Conservation (phyloP, 2,888 invertebrate genomes). For the Shargacucullia verbasci region DNA sequence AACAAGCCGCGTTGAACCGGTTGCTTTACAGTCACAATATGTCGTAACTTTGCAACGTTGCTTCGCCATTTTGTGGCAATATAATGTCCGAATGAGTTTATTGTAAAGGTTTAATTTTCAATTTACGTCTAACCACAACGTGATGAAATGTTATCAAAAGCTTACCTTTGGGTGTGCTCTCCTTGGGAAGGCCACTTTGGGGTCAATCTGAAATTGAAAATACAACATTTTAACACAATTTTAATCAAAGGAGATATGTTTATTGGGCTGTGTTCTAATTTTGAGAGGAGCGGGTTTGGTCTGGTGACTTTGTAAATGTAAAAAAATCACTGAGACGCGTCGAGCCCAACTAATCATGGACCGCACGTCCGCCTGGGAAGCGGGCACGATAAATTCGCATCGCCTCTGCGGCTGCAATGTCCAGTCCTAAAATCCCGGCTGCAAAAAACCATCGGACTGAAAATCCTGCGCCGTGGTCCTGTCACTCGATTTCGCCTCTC, state of each 20-base stretch:
- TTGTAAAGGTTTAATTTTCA: conserved; percentile 77
- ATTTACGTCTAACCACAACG: conserved; percentile 69
- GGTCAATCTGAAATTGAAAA: conserved; percentile 97
- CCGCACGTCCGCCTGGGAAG: conserved; percentile 73
- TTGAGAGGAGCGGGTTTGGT: conserved; percentile 18
- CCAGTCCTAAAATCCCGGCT: conserved; percentile 80
- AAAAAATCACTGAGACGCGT: conserved; percentile 72
- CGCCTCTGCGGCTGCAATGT: conserved; percentile 76
- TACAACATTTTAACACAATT: conserved; percentile 51
- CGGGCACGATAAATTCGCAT: conserved; percentile 82
- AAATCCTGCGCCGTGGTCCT: conserved; percentile 85
- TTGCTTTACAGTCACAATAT: conserved; percentile 76
- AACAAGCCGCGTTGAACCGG: conserved; percentile 76
- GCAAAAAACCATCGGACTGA: conserved; percentile 85
- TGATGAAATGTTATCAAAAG: conserved; percentile 65
- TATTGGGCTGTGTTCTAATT: conserved; percentile 34
- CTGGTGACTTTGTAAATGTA: conserved; percentile 43
- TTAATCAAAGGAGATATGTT: conserved; percentile 41
- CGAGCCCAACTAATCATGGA: conserved; percentile 79
- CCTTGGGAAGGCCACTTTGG: conserved; percentile 99
- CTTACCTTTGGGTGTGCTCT: conserved; percentile 99
- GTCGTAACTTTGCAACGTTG: conserved; percentile 74
- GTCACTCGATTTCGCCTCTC: conserved; percentile 88
- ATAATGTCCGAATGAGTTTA: conserved; percentile 78
- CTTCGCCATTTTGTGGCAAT: conserved; percentile 70